Evolutionary conservation across 2,888 invertebrate genomes (phyloP), one percentile per base, ranked within the genome.

Genomic region (Acanthoscelides obtectus): DNA sequence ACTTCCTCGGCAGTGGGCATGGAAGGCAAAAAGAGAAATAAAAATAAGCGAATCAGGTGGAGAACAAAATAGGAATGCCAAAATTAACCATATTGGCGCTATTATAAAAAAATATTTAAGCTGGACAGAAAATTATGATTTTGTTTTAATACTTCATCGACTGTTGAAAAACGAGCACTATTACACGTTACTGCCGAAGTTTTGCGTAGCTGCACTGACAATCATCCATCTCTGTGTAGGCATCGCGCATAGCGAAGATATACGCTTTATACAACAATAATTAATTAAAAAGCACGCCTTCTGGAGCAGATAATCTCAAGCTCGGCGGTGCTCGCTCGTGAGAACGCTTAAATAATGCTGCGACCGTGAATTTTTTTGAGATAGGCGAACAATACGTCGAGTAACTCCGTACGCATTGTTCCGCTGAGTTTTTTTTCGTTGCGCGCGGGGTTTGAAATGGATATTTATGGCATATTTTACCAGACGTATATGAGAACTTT

Each of bases 291-390:
- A 69, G 67, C 67, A 72, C 69, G 73, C 72, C 70, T 72, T 71
- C 69, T 73, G 71, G 68, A 71, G 71, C 71, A 71, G 74, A 74
- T 74, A 72, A 71, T 69, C 72, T 74, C 74, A 27, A 19, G 71
- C 73, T 72, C 71, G 68, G 45, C 64, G 63, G 12, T 63, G 64
- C 69, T 67, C 66, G 67, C 70, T 71, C 67, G 71, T 72, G 72
- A 67, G 72, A 71, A 71, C 27, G 27, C 63, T 22, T 64, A 21
- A 63, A 66, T n/a, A 45, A 22, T 70, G 21, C 63, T 63, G 20
- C 66, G 70, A 70, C 70, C 66, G 66, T 65, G 27, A 70, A 70
- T 67, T 70, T 22, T 67, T 67, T 27, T 12, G 45, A 45, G 45
- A 45, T 45, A 45, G 45, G 45, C 45, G 45, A 45, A 45, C 45